Conservation (phyloP, 2,888 invertebrate genomes). For the Disparrhopalites patrizii region DNA sequence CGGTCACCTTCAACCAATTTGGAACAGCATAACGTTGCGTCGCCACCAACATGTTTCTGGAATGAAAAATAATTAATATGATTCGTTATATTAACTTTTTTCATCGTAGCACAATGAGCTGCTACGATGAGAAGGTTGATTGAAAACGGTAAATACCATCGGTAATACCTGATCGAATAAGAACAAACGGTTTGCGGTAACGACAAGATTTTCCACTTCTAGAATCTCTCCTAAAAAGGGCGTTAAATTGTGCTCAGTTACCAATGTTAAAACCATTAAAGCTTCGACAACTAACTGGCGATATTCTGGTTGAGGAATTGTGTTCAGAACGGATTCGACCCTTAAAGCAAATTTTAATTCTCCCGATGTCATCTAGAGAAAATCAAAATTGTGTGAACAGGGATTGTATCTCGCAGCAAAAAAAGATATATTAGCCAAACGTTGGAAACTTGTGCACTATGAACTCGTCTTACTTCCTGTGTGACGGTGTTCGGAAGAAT, state of each 20-base stretch:
- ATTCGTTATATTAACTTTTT: too few species aligned
- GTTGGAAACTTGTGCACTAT: too few species aligned
- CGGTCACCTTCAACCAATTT: conserved; percentile 62
- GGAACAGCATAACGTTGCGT: conserved; percentile 90
- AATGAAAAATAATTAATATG: conserved; percentile 40
- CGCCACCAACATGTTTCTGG: conserved; percentile 81
- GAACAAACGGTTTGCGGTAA: conserved; percentile 90
- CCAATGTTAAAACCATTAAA: conserved; percentile 79
- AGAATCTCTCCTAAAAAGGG: conserved; percentile 72
- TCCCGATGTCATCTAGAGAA: conserved; percentile 83
- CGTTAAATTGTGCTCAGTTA: conserved; percentile 80
- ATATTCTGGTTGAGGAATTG: conserved; percentile 97
- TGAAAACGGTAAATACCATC: background rate
- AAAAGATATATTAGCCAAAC: too few species aligned
- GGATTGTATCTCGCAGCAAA: too few species aligned
- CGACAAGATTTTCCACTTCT: conserved; percentile 86
- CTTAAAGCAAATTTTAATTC: conserved; percentile 97
- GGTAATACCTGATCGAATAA: conserved; percentile 83
- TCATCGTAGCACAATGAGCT: background rate
- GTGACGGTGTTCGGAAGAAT: conserved; percentile 86
- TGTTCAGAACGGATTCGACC: conserved; percentile 93
- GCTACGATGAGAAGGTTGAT: background rate
- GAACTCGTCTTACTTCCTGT: conserved; percentile 67
- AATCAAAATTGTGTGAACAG: too few species aligned
- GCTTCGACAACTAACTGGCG: conserved; percentile 95